Evolutionary conservation across 2,113 vertebrate genomes (phyloP).

Genomic region (Lophura nycthemera): DNA sequence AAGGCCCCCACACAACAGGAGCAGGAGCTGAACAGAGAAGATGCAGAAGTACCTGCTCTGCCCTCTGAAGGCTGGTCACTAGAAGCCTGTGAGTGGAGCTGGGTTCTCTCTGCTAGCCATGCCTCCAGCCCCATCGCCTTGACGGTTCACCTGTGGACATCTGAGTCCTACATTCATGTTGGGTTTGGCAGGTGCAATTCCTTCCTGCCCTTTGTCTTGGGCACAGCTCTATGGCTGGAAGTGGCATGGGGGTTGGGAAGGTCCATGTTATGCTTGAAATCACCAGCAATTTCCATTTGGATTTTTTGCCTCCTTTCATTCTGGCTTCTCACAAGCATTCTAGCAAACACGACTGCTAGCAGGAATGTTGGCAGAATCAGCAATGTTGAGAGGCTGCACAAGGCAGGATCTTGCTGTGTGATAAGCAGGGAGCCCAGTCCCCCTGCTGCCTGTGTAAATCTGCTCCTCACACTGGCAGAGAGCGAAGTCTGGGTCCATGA

Average conservation of each 20-base stretch:
- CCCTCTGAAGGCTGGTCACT: not conserved
- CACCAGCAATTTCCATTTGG: not conserved
- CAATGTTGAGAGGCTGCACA: not conserved
- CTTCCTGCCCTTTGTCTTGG: no score
- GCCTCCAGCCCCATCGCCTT: not conserved
- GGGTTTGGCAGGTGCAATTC: not conserved
- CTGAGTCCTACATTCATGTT: not conserved
- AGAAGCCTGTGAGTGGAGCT: no score
- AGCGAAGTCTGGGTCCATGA: not conserved
- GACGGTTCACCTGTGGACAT: not conserved
- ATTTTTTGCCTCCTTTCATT: not conserved
- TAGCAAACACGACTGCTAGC: not conserved
- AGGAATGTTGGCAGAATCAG: not conserved
- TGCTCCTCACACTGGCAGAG: not conserved
- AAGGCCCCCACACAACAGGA: not conserved
- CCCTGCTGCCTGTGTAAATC: not conserved
- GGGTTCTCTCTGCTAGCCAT: not conserved
- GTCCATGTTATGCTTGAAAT: not conserved
- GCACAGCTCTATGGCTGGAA: accelerated
- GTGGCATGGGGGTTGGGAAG: not conserved
- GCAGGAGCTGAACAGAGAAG: not conserved
- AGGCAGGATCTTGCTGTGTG: not conserved
- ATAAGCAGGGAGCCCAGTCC: not conserved
- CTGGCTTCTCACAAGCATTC: not conserved
- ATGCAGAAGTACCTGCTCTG: not conserved